phyloP scores from a whole-genome alignment of 2,888 invertebrate genomes.

The Rugalucina vietnamica region DNA sequence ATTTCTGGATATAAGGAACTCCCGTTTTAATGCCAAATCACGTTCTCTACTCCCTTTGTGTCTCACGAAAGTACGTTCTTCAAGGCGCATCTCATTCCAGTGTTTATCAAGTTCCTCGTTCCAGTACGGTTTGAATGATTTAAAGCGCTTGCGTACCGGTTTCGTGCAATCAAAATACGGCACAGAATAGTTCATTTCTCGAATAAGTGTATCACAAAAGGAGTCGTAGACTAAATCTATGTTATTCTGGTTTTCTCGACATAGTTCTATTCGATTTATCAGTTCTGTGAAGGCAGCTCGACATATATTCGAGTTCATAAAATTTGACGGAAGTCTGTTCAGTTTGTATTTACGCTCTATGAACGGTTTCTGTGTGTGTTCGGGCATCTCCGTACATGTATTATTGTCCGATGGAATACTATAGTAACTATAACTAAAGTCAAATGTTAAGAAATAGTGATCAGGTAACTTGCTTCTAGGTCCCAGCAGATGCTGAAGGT shows the following conservation, averaged over 20 bases:
- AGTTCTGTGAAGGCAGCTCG: neutral
- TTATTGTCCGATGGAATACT: neutral
- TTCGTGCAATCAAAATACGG: neutral
- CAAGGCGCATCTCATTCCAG: constrained; percentile 16
- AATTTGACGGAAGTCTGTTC: neutral
- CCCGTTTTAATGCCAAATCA: neutral
- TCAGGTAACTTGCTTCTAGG: neutral
- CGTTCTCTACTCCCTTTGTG: neutral
- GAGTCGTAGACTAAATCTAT: neutral
- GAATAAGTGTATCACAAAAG: neutral
- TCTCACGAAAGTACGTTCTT: neutral
- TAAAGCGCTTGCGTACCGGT: neutral
- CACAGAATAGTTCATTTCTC: neutral
- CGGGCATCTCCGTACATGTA: neutral
- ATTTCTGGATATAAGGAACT: neutral
- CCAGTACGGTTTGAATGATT: constrained; percentile 7
- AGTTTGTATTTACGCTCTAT: neutral
- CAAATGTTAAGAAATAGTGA: neutral
- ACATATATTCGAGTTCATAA: neutral
- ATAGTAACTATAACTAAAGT: neutral
- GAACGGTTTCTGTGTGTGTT: neutral
- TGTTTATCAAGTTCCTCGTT: constrained; percentile 1
- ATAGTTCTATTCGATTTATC: neutral
- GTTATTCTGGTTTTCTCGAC: neutral
- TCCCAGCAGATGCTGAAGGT: neutral